A percentile compares a stretch with the other conserved stretches of the same genome.
Conservation (phyloP, 2,797 vertebrate species). For the Molossus alvarezi region DNA sequence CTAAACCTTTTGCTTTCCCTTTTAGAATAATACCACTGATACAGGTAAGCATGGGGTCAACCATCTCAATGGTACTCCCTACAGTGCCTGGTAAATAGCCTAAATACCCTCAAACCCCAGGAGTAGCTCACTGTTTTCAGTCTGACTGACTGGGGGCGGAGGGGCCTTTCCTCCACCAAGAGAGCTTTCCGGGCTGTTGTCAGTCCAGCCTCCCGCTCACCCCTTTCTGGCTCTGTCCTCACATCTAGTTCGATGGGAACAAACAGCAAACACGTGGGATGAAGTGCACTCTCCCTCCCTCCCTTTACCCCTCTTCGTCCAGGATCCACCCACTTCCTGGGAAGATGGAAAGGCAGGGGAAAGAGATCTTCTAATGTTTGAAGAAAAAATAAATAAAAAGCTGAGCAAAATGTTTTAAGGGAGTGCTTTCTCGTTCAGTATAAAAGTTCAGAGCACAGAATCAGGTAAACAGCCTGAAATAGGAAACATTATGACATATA, state of each 20-base stretch:
- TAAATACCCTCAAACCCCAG: background rate
- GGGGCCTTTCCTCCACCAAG: background rate
- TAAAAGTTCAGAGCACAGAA: background rate
- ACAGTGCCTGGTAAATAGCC: background rate
- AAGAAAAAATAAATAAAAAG: conserved; percentile 65
- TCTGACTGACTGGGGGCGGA: background rate
- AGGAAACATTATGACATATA: conserved; percentile 56
- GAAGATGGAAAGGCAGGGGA: background rate
- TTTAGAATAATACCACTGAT: background rate
- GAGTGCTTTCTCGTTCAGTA: background rate
- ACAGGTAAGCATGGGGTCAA: background rate
- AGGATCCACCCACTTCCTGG: background rate
- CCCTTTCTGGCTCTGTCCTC: background rate
- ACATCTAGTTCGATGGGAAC: background rate
- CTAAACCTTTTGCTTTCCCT: background rate
- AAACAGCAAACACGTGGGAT: background rate
- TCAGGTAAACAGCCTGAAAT: conserved; percentile 55
- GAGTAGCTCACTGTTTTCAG: background rate
- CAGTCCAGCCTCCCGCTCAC: background rate
- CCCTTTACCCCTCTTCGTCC: background rate
- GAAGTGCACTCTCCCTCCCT: background rate
- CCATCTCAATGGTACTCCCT: background rate
- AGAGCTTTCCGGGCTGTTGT: background rate
- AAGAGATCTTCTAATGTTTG: conserved; percentile 9
- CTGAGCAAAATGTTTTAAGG: background rate